Evolutionary conservation across 2,797 vertebrate species (phyloP).

Genomic region (Mormyrops boulengeri): DNA sequence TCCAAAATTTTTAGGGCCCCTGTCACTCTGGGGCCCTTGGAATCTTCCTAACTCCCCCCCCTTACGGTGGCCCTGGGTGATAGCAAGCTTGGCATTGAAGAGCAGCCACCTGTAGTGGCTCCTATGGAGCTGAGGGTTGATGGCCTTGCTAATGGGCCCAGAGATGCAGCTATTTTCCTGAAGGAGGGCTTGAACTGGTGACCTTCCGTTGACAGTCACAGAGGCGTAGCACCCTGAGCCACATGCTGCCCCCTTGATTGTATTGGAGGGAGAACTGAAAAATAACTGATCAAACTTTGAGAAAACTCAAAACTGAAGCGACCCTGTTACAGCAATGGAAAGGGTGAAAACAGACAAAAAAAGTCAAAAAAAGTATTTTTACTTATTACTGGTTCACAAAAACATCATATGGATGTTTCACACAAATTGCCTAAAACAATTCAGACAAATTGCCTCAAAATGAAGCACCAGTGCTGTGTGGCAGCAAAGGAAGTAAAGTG

Average conservation of each 20-base stretch:
- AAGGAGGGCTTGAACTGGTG: not conserved
- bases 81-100: not conserved
- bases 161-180: not conserved
- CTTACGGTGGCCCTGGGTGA: not conserved
- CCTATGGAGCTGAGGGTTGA: not conserved
- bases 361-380: no score
- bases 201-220: not conserved
- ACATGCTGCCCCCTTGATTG: not conserved
- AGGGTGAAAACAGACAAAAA: not conserved
- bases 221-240: not conserved
- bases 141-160: not conserved
- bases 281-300: not conserved
- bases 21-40: not conserved
- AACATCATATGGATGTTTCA: not conserved
- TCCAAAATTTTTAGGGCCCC: not conserved
- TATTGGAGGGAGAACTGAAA: not conserved
- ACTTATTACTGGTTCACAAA: not conserved
- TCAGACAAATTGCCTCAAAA: not conserved
- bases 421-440: not conserved
- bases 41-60: not conserved
- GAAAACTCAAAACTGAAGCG: not conserved
- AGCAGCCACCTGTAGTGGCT: not conserved
- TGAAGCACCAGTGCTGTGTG: not conserved
- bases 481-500: not conserved
- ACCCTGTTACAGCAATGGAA: not conserved